Conservation (phyloP, 2,797 vertebrate genomes). For the Halcyon chelicuti region DNA sequence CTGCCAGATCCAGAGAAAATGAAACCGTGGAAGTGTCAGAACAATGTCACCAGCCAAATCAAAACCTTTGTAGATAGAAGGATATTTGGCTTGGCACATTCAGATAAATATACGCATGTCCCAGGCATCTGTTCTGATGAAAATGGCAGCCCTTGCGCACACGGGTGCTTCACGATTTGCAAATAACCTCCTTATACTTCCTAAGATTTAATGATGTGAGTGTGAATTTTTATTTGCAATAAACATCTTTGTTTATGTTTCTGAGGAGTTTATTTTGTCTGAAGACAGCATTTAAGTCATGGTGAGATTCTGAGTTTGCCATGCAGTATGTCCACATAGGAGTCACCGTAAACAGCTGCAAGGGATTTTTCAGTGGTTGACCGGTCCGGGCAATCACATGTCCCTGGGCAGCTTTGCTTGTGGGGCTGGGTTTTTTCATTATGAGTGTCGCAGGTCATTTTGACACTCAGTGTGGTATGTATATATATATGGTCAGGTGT, state of each 20-base stretch:
- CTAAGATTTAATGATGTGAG: constrained; percentile 43
- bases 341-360: background rate
- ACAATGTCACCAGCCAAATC: constrained; percentile 19
- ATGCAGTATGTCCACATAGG: background rate
- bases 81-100: constrained; percentile 44
- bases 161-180: background rate
- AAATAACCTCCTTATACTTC: constrained; percentile 47
- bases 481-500: background rate
- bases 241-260: constrained; percentile 45
- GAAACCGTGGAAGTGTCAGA: constrained; percentile 47
- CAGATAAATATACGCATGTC: background rate
- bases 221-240: constrained; percentile 59
- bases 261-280: constrained; percentile 5
- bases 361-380: background rate
- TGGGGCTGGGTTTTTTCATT: background rate
- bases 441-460: background rate
- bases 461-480: background rate
- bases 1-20: constrained; percentile 80
- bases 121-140: constrained; percentile 5
- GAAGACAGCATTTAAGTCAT: background rate
- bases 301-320: background rate
- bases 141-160: background rate
- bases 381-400: background rate
- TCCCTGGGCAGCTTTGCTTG: background rate
- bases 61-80: constrained; percentile 33